Conservation (phyloP, 1,140 invertebrate species). For the Wasmannia auropunctata region DNA sequence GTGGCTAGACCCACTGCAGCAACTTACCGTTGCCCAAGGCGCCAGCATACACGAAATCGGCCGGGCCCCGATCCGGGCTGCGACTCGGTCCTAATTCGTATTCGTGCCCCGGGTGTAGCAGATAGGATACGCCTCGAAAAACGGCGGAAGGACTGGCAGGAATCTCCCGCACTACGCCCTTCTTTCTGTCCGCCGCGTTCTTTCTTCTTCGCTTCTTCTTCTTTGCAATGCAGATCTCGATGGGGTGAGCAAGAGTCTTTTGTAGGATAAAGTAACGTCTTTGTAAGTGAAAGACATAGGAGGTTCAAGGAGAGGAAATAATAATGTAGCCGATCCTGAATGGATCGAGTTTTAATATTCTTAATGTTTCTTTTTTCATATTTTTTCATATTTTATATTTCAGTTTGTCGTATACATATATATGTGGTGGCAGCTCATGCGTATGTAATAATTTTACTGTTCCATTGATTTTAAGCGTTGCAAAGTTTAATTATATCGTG, state of each 20-base stretch:
- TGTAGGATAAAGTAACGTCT: constrained; percentile 44
- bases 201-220: constrained; percentile 65
- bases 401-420: not conserved
- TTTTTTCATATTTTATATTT: not conserved
- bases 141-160: constrained; percentile 71
- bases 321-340: not conserved
- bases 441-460: constrained; percentile 12
- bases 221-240: constrained; percentile 68
- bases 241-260: constrained; percentile 32
- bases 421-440: not conserved
- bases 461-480: not conserved
- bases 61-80: constrained; percentile 66
- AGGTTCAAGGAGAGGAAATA: not conserved
- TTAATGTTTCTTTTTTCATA: not conserved
- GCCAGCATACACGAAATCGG: constrained; percentile 76
- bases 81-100: constrained; percentile 78
- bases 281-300: constrained; percentile 34
- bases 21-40: constrained; percentile 77
- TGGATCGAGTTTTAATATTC: not conserved
- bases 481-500: not conserved
- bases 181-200: constrained; percentile 55
- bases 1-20: constrained; percentile 80
- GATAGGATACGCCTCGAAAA: constrained; percentile 75
- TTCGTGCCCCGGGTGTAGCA: constrained; percentile 78
- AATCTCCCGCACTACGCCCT: constrained; percentile 67